Evolutionary conservation across 2,888 invertebrate species (phyloP), one percentile per base, ranked within the genome.

Genomic region (Plemyria rubiginata): DNA sequence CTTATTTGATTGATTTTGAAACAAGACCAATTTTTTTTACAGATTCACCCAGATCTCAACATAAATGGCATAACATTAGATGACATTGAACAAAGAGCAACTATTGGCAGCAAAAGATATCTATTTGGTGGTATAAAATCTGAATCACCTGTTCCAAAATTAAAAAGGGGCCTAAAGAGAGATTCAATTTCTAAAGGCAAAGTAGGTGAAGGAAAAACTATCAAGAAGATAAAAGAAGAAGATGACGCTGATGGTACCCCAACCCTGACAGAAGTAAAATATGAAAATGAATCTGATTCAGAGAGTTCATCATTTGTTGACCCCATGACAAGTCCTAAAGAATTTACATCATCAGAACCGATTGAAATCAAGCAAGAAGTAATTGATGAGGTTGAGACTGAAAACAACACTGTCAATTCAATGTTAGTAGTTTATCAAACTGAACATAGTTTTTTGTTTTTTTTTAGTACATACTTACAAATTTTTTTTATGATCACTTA

Each of bases 11-110:
- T 22, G 22, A 22, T 22, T 2, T 2, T 22, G 22, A 3, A 22
- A 22, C 3, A 22, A 22, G 22, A 22, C 22, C 22, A 22, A 11
- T 40, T 22, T 40, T 49, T 11, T 8, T 38, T 90, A 8, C 78
- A 96, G 95, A 94, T 94, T 75, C 95, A 96, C 80, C 95, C 96
- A 15, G 97, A 97, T 82, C 91, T 97, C 55, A 96, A 96, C 75
- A 96, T 96, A 12, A 94, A 94, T 72, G 96, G 96, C 53, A 95
- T 98, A 71, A 95, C 95, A 8, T 85, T 98, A 56, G 94, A 96
- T 45, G 92, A 92, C 40, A 86, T 92, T 62, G 90, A 90, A 63
- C 89, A 90, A 71, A 72, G 97, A 96, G 90, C 90, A 16, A 81
- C 86, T 55, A 60, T 87, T 95, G 76, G 94, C 93, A 76, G 88